These are phyloP conservation scores for Cliona cf. orientalis DNA, from an alignment of 37 sponge, comb jelly and placozoan genomes.

Conservation along the genomic window DNA sequence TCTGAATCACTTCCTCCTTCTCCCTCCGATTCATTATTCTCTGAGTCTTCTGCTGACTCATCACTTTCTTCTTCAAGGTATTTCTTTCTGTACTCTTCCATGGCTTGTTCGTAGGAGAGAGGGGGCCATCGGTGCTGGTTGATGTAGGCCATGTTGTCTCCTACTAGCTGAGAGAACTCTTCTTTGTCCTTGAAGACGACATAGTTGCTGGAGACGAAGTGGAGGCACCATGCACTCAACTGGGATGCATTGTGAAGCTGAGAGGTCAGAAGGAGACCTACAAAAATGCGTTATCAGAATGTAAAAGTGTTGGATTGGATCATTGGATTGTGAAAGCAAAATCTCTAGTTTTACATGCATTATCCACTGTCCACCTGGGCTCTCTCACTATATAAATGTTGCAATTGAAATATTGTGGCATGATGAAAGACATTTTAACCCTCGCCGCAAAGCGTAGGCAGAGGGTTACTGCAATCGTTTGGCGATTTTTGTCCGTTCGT, in stretches of 20 bases:
- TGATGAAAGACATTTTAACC: too few species aligned
- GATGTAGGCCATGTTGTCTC: conserved; percentile 30
- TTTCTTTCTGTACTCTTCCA: conserved; percentile 83
- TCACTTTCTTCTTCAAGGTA: conserved; percentile 50
- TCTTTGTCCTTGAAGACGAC: conserved; percentile 56
- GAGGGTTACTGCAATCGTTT: too few species aligned
- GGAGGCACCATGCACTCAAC: conserved; percentile 83
- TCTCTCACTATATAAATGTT: too few species aligned
- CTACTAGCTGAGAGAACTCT: conserved; percentile 44
- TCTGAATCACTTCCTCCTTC: conserved; percentile 12
- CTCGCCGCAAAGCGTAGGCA: too few species aligned
- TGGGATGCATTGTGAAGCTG: conserved; percentile 89
- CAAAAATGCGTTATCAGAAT: neutral
- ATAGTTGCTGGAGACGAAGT: conserved; percentile 88
- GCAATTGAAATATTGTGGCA: too few species aligned
- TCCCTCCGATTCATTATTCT: conserved; percentile 6
- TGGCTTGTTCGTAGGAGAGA: conserved; percentile 60
- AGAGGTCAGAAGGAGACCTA: conserved; percentile 72
- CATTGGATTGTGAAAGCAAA: too few species aligned
- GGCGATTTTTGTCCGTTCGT: too few species aligned
- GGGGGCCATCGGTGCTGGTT: conserved; percentile 85
- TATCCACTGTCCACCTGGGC: too few species aligned
- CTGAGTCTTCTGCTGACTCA: neutral
- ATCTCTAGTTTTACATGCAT: too few species aligned
- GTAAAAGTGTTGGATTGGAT: too few species aligned